Percentiles rank a stretch among this genome's conserved stretches.
Conservation (phyloP, 2,888 invertebrate species). For the Meteorus cinctellus region DNA sequence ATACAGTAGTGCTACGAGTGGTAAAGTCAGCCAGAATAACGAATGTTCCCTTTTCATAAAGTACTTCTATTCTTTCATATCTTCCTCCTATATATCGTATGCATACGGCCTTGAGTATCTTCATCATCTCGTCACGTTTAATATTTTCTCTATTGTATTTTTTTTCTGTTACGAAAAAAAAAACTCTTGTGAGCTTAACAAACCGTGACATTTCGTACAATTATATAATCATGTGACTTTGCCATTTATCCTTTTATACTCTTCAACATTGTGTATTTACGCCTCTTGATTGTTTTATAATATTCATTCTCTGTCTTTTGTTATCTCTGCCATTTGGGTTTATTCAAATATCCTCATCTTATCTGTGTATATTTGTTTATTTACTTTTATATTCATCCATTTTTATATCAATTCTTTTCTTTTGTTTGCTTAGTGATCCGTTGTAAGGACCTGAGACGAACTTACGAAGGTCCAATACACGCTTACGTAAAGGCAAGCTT, state of each 20-base stretch:
- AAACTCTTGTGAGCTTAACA: constrained; percentile 1
- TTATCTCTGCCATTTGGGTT: neutral
- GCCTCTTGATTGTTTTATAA: neutral
- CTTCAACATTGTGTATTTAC: neutral
- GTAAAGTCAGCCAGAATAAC: constrained; percentile 50
- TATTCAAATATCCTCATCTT: neutral
- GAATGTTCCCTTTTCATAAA: constrained; percentile 37
- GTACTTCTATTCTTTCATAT: constrained; percentile 18
- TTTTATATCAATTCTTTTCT: neutral
- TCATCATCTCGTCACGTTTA: neutral
- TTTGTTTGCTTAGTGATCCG: constrained; percentile 79
- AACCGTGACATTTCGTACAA: constrained; percentile 35
- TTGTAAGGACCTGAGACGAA: constrained; percentile 83
- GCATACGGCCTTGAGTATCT: neutral
- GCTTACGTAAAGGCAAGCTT: constrained; percentile 86
- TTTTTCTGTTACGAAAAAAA: neutral
- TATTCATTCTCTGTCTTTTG: neutral
- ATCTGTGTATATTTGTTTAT: neutral
- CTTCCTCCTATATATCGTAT: neutral
- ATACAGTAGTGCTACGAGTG: constrained; percentile 56
- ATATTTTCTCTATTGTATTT: neutral
- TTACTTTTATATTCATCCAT: constrained; percentile 14
- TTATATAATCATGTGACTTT: constrained; percentile 47
- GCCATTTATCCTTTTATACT: constrained; percentile 20
- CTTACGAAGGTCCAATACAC: constrained; percentile 82